Base-by-base conservation (phyloP, 2,797 vertebrate genomes). In the Agapornis canus region DNA sequence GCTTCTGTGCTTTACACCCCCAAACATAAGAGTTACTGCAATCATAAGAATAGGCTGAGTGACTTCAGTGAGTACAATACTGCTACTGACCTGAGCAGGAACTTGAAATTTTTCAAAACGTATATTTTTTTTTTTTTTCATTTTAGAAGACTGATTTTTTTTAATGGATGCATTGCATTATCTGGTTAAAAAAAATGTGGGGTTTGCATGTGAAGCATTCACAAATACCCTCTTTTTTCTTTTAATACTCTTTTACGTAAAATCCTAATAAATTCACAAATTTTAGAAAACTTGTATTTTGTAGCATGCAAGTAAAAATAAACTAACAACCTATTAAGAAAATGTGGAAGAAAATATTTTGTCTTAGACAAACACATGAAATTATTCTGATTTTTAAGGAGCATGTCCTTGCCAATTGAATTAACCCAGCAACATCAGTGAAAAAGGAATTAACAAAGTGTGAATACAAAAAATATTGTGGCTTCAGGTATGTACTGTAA, bases 111-210 rank as follows among this genome's bases (percentile, higher is more conserved):
- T 16, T 80, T 51, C 6, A n/a, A 48, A 59, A 4, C 0, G 17
- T 17, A 40, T 1, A 0, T 0, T 2, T 19, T 27, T 1, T 0
- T 0, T 2, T 19, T 27, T 27, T 68, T 92, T 48, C 12, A 13
- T 29, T 52, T 75, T 59, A 25, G 2, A 72, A 66, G 12, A 37
- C 35, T 82, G 11, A 37, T 39, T 54, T 71, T 78, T 77, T 87
- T 3, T 70, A 81, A 39, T 51, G 5, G 37, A 35, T 43, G 2
- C 0, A 29, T 80, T 70, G 20, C 26, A 65, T 77, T 78, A 83
- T 71, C 51, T 81, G 3, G 2, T 47, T 83, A 87, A 90, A 32
- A 21, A 85, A 85, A 85, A 76, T 40, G 15, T 39, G 5, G 4
- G 1, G 4, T 60, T 79, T 71, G 5, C n/a, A 32, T 56, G 7